Percentiles rank a stretch among this genome's conserved stretches.
These are phyloP conservation scores for Neotoxoptera formosana DNA, from an alignment of 1,140 invertebrate species.

Conservation along the genomic window DNA sequence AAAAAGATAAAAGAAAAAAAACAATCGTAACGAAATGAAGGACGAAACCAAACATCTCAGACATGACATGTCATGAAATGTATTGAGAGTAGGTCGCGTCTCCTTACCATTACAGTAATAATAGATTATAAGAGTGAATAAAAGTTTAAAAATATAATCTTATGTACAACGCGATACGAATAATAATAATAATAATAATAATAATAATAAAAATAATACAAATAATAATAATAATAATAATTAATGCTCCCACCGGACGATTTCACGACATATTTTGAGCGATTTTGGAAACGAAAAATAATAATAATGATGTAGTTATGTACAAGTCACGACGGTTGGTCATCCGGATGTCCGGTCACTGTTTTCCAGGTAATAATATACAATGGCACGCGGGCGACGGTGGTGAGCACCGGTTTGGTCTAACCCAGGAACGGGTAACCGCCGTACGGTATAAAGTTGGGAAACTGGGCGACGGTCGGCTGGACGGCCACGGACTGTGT, in stretches of 20 bases:
- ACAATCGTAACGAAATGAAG: not conserved
- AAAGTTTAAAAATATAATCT: not conserved
- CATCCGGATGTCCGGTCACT: not conserved
- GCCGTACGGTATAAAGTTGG: slow-evolving; percentile 67
- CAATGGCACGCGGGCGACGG: not conserved
- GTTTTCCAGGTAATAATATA: not conserved
- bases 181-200: slow-evolving; percentile 6
- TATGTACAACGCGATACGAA: not conserved
- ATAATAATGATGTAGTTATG: slow-evolving; percentile 16
- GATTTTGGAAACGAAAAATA: not conserved
- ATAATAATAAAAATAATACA: not conserved
- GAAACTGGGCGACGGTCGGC: slow-evolving; percentile 74
- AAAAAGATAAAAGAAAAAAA: not conserved
- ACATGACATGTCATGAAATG: not conserved
- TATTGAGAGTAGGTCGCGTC: not conserved
- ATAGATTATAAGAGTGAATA: not conserved
- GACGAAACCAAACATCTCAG: not conserved
- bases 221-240: not conserved
- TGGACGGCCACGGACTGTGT: slow-evolving; percentile 79
- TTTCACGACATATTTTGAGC: slow-evolving; percentile 33
- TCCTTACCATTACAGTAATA: not conserved
- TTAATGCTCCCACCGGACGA: not conserved
- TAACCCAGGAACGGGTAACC: slow-evolving; percentile 41
- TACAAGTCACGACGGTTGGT: slow-evolving; percentile 34
- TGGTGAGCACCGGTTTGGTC: not conserved